These are phyloP conservation scores for Athene noctua DNA, from an alignment of 2,113 vertebrate species.

Conservation along the genomic window DNA sequence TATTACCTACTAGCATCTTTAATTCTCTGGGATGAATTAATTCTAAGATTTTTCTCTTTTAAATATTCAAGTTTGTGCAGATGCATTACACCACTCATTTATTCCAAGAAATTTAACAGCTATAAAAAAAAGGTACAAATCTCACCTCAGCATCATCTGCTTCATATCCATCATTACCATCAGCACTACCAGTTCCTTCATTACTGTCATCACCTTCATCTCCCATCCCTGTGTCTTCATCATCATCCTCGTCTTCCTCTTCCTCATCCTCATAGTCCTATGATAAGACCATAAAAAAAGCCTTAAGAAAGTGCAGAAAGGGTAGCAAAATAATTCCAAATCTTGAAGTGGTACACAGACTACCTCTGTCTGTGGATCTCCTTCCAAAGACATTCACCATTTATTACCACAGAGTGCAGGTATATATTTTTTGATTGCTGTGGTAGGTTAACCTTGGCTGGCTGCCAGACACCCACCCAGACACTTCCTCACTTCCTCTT, in stretches of 20 bases:
- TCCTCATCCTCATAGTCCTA: slow-evolving; percentile 89
- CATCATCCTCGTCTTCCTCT: slow-evolving; percentile 90
- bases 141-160: slow-evolving; percentile 89
- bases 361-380: neutral
- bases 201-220: slow-evolving; percentile 96
- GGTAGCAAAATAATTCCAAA: neutral
- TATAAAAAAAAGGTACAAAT: neutral
- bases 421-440: neutral
- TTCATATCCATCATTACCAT: slow-evolving; percentile 90
- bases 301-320: neutral
- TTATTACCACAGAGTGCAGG: neutral
- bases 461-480: neutral
- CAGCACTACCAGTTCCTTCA: slow-evolving; percentile 86
- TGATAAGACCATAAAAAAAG: slow-evolving; percentile 2
- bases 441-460: neutral
- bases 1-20: neutral
- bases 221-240: slow-evolving; percentile 90
- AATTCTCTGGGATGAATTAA: neutral
- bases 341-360: neutral
- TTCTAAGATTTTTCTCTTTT: neutral
- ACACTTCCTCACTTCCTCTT: neutral
- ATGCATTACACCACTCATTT: neutral
- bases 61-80: neutral
- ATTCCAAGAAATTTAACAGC: neutral
- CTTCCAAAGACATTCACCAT: neutral